A percentile compares a stretch with the other conserved stretches of the same genome.
phyloP scores from a whole-genome alignment of 2,888 invertebrate genomes.

The Cheilosia vulpina region DNA sequence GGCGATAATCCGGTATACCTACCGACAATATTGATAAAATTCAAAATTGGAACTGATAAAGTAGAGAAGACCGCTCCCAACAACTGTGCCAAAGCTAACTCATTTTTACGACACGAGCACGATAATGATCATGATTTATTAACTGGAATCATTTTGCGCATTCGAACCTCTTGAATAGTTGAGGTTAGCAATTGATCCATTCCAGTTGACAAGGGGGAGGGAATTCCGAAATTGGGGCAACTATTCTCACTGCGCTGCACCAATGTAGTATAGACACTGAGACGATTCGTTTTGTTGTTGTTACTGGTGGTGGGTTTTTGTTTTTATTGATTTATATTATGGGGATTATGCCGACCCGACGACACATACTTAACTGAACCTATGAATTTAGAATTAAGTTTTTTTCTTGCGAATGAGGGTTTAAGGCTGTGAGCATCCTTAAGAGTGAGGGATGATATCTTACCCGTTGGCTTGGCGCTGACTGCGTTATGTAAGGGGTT shows the following conservation, averaged over 20 bases:
- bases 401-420: slow-evolving; percentile 20
- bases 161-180: slow-evolving; percentile 3
- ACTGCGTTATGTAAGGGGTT: slow-evolving; percentile 55
- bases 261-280: slow-evolving; percentile 30
- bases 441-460: slow-evolving; percentile 34
- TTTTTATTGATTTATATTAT: slow-evolving; percentile 72
- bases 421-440: slow-evolving; percentile 48
- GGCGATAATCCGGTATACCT: background rate
- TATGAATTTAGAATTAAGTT: slow-evolving; percentile 24
- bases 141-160: slow-evolving; percentile 3
- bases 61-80: background rate
- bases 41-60: slow-evolving; percentile 15
- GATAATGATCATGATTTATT: background rate
- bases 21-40: background rate
- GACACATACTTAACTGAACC: slow-evolving; percentile 24
- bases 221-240: slow-evolving; percentile 45
- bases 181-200: slow-evolving; percentile 22
- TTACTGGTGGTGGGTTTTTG: slow-evolving; percentile 17
- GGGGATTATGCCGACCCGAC: slow-evolving; percentile 71
- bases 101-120: background rate
- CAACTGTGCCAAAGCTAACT: background rate
- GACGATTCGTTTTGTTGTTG: slow-evolving; percentile 29
- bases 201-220: background rate
- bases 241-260: slow-evolving; percentile 17
- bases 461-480: background rate